phyloP scores from a whole-genome alignment of 2,888 invertebrate species.

The Girardia tigrina region DNA sequence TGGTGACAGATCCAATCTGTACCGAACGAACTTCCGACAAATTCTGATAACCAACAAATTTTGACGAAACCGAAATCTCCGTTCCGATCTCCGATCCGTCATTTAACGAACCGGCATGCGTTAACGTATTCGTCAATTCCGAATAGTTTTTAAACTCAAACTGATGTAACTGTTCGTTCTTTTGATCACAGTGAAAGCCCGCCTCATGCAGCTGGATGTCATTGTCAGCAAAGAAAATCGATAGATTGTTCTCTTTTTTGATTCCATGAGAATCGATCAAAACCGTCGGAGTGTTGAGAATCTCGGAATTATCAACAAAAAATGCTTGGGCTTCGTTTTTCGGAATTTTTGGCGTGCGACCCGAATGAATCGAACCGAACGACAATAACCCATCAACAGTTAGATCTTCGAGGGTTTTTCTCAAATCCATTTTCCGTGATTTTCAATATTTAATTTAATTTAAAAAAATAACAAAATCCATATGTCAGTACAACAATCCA shows the following conservation, averaged over 20 bases:
- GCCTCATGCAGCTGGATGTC: slow-evolving; percentile 2
- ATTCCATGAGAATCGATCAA: neutral
- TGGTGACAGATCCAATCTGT: neutral
- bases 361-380: slow-evolving; percentile 33
- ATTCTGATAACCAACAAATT: neutral
- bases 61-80: neutral
- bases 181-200: neutral
- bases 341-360: slow-evolving; percentile 32
- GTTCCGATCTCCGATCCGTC: neutral
- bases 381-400: slow-evolving; percentile 11
- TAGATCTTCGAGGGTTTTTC: neutral
- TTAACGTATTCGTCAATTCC: neutral
- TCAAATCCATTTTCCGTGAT: neutral
- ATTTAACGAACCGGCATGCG: neutral
- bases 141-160: neutral
- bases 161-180: neutral
- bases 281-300: slow-evolving; percentile 8
- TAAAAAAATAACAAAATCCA: neutral
- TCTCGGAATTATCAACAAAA: slow-evolving; percentile 4
- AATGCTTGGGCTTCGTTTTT: neutral
- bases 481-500: no score
- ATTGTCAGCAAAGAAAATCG: neutral
- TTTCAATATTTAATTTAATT: neutral
- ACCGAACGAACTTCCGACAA: neutral
- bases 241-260: neutral